Evolutionary conservation across 2,888 invertebrate genomes (phyloP).

Genomic region (Lasius fuliginosus): DNA sequence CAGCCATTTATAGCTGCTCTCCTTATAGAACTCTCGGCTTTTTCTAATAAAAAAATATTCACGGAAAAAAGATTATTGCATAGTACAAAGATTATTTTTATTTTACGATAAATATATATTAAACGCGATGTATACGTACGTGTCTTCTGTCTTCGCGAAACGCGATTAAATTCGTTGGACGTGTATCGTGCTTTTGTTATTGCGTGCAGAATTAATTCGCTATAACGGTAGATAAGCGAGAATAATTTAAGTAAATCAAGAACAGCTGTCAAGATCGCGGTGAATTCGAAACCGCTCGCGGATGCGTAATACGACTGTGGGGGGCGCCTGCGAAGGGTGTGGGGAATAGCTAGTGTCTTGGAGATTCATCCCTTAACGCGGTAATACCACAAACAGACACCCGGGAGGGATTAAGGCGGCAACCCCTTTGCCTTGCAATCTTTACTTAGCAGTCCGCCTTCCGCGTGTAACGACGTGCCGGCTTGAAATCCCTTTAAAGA

Average conservation of each 20-base stretch:
- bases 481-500: slow-evolving; percentile 77
- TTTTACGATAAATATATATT: not conserved
- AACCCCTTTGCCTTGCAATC: slow-evolving; percentile 80
- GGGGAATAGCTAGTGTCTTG: slow-evolving; percentile 68
- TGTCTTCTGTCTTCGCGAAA: not conserved
- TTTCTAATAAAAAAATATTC: not conserved
- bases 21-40: too few relatives aligned
- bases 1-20: not conserved
- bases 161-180: slow-evolving; percentile 35
- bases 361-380: slow-evolving; percentile 80
- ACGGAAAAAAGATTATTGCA: not conserved
- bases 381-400: slow-evolving; percentile 83
- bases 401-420: slow-evolving; percentile 80
- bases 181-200: slow-evolving; percentile 33
- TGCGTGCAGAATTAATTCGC: slow-evolving; percentile 48
- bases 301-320: slow-evolving; percentile 62
- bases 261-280: slow-evolving; percentile 59
- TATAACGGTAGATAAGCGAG: slow-evolving; percentile 36
- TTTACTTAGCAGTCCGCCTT: slow-evolving; percentile 73
- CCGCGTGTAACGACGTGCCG: slow-evolving; percentile 71
- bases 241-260: slow-evolving; percentile 61
- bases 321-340: slow-evolving; percentile 23
- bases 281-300: slow-evolving; percentile 72
- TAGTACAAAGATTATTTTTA: not conserved
- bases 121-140: not conserved